Percentiles rank a stretch among this genome's conserved stretches.
Conservation (phyloP, 2,888 invertebrate genomes). For the Pyrgus malvae region DNA sequence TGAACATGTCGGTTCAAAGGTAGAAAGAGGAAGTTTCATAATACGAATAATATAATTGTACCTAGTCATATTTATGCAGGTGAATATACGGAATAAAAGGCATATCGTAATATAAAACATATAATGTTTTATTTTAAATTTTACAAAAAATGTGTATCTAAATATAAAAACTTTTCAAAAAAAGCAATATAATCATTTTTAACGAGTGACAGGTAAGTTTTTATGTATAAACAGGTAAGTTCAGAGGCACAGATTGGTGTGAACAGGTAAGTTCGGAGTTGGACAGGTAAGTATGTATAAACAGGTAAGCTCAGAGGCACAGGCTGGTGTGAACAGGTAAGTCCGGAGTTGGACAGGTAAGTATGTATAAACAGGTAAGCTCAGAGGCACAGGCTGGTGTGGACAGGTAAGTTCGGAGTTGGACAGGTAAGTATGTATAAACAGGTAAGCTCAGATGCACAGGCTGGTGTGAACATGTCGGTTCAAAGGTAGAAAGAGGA, state of each 20-base stretch:
- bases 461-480: background rate
- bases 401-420: too few relatives aligned
- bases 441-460: too few relatives aligned
- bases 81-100: slow-evolving; percentile 23
- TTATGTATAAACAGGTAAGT: too few relatives aligned
- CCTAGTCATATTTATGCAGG: slow-evolving; percentile 17
- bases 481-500: background rate
- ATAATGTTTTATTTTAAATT: slow-evolving; percentile 27
- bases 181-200: background rate
- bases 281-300: too few relatives aligned
- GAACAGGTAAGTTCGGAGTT: too few relatives aligned
- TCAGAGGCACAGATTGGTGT: too few relatives aligned
- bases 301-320: too few relatives aligned
- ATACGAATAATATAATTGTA: slow-evolving; percentile 3
- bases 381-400: too few relatives aligned
- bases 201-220: background rate
- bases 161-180: slow-evolving; percentile 28
- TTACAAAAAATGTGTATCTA: slow-evolving; percentile 28
- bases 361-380: too few relatives aligned
- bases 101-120: slow-evolving; percentile 21
- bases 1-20: background rate
- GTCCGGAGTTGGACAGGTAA: too few relatives aligned
- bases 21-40: slow-evolving; percentile 1
- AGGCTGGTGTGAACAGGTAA: too few relatives aligned
- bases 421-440: too few relatives aligned